Evolutionary conservation across 2,113 vertebrate species (phyloP).

Genomic region (Podocnemis expansa): DNA sequence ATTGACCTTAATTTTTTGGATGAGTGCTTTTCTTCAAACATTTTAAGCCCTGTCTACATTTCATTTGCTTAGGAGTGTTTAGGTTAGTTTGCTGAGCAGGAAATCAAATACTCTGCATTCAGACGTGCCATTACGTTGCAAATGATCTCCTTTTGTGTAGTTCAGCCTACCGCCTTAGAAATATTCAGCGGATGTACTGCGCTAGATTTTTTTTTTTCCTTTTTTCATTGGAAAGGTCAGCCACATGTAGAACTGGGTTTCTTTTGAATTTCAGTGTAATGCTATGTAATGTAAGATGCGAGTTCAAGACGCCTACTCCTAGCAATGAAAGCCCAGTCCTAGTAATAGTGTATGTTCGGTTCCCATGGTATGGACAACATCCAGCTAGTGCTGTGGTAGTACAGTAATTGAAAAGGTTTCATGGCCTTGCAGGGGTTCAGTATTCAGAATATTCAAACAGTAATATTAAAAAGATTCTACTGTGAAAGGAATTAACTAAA

Average conservation of each 20-base stretch:
- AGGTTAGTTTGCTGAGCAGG: constrained; percentile 69
- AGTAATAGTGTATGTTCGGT: background rate
- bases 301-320: background rate
- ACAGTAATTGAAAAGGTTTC: background rate
- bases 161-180: constrained; percentile 51
- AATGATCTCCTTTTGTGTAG: constrained; percentile 67
- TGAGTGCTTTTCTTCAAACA: constrained; percentile 74
- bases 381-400: background rate
- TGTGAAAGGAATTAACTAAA: background rate
- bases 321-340: background rate
- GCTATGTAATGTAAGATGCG: background rate
- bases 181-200: constrained; percentile 36
- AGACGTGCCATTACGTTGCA: constrained; percentile 62
- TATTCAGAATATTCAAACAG: background rate
- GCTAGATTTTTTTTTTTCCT: background rate
- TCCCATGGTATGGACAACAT: background rate
- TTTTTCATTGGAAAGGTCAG: background rate
- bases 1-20: constrained; percentile 79
- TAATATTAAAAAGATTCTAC: background rate
- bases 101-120: constrained; percentile 69
- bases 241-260: background rate
- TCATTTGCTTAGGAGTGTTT: constrained; percentile 71
- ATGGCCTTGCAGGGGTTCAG: background rate
- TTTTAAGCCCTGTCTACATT: constrained; percentile 74
- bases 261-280: background rate